phyloP scores from a whole-genome alignment of 2,888 invertebrate species.

The Odiellus spinosus region DNA sequence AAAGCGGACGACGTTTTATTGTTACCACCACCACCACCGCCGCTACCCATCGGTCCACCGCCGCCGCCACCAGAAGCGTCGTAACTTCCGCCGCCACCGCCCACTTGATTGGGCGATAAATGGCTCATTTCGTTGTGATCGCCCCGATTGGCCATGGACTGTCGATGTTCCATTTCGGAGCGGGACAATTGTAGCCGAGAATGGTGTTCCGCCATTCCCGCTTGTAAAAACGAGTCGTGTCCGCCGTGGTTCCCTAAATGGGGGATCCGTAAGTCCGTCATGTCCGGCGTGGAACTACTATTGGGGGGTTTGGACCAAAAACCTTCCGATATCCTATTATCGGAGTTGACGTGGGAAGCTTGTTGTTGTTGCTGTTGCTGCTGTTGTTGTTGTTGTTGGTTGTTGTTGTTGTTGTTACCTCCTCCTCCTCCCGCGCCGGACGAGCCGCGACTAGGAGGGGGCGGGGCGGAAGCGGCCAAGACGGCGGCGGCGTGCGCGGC shows the following conservation, averaged over 20 bases:
- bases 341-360: background rate
- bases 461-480: background rate
- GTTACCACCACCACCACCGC: background rate
- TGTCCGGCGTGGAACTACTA: background rate
- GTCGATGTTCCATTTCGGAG: too few relatives aligned
- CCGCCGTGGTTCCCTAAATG: background rate
- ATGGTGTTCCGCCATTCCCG: too few relatives aligned
- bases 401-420: background rate
- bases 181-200: too few relatives aligned
- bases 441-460: background rate
- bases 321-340: background rate
- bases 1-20: conserved; percentile 45
- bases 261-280: background rate
- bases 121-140: background rate
- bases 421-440: too few relatives aligned
- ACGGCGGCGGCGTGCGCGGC: background rate
- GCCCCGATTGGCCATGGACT: background rate
- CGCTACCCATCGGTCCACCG: background rate
- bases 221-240: too few relatives aligned
- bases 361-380: background rate
- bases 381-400: background rate
- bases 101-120: background rate
- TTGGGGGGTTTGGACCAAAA: background rate
- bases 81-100: background rate
- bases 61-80: background rate